Evolutionary conservation across 2,797 vertebrate species (phyloP), one percentile per base, ranked within the genome.

Genomic region (Clarias laeviceps): DNA sequence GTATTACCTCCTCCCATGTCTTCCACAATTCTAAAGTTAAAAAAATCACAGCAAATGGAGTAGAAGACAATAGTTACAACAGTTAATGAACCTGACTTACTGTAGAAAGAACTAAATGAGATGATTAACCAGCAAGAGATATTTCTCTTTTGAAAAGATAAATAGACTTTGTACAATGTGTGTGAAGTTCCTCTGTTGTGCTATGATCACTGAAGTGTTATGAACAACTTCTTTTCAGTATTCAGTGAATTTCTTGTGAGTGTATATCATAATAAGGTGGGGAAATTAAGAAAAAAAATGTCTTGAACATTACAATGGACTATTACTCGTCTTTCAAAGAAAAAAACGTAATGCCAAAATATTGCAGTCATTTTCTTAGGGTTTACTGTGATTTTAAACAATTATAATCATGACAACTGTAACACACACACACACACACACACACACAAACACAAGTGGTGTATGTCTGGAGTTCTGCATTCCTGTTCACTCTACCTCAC

Each of bases 401-500:
- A n/a, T 40, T 15, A n/a, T 5, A 61, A 37, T 24, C n/a, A 24
- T 64, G 32, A 40, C 34, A 62, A 24, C 6, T 1, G 7, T 27
- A 45, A 27, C 27, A 68, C 85, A 29, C 61, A 24, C 68, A 11
- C 34, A 24, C 68, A 88, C 66, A 82, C 29, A 73, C 45, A 82
- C 50, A 68, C 57, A 86, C 34, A 85, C 8, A 76, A 40, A 80
- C 79, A 81, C 84, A 86, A 80, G 81, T 37, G 7, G 65, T 4
- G 12, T 80, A 76, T 79, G 81, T 78, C 59, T 65, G 79, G 27
- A 50, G 84, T 79, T 84, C 72, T 74, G 82, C 86, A 89, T 90
- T 88, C 88, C 68, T 90, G 84, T 89, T 86, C 80, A 82, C 91
- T 94, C 92, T 91, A 92, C 92, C 93, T 95, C 86, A 77, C 82